Conservation (phyloP, 2,888 invertebrate genomes). For the Drosophila eohydei region DNA sequence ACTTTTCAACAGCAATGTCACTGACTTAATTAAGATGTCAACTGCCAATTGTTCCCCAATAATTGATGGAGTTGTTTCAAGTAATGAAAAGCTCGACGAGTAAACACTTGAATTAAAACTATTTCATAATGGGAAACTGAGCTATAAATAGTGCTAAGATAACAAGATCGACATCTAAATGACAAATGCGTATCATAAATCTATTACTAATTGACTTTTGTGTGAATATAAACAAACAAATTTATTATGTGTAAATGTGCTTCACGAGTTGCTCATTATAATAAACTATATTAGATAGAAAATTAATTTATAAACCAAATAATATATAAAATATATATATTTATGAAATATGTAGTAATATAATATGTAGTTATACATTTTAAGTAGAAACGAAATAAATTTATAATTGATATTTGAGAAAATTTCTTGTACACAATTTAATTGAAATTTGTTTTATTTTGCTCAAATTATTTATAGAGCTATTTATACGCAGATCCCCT, state of each 20-base stretch:
- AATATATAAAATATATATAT: no score
- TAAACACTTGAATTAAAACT: background rate
- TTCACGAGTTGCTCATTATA: background rate
- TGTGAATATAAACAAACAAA: background rate
- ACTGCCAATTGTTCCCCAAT: slow-evolving; percentile 27
- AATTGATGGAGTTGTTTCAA: slow-evolving; percentile 28
- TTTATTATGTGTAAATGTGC: background rate
- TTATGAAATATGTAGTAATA: no score
- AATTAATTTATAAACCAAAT: background rate
- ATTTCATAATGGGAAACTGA: background rate
- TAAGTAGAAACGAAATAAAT: no score
- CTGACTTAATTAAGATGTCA: slow-evolving; percentile 47
- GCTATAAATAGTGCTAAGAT: background rate
- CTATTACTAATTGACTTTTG: background rate
- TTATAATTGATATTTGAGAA: no score
- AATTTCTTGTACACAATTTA: no score
- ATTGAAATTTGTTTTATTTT: no score
- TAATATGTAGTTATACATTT: no score
- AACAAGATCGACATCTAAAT: background rate
- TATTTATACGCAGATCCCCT: no score
- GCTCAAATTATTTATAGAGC: no score
- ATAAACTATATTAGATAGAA: background rate
- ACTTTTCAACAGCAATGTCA: slow-evolving; percentile 27
- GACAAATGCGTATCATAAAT: background rate
- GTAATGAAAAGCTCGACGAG: slow-evolving; percentile 5